These are phyloP conservation scores for Laterallus jamaicensis DNA, from an alignment of 2,113 vertebrate species.

Conservation along the genomic window DNA sequence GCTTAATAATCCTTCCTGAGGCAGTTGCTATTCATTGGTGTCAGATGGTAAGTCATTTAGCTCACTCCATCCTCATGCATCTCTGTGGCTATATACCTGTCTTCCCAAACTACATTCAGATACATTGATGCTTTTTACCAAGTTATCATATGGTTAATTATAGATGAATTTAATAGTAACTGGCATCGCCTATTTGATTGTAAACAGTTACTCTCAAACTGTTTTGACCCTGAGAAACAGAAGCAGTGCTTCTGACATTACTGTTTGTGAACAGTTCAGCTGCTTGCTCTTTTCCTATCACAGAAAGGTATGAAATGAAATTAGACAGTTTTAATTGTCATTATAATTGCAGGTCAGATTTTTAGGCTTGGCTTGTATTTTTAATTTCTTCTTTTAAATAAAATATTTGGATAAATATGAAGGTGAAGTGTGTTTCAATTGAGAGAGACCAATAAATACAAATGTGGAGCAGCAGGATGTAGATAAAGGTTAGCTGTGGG, in stretches of 20 bases:
- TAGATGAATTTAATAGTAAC: not conserved
- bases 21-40: not conserved
- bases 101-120: not conserved
- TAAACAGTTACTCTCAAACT: not conserved
- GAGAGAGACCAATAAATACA: not conserved
- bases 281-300: not conserved
- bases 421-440: not conserved
- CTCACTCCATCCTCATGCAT: not conserved
- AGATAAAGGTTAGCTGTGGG: not conserved
- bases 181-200: not conserved
- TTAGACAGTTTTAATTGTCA: not conserved
- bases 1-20: not conserved
- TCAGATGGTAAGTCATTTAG: constrained; percentile 67
- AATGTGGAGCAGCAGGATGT: not conserved
- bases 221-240: not conserved
- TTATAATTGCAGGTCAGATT: not conserved
- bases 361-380: not conserved
- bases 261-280: not conserved
- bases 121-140: not conserved
- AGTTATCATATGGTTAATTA: not conserved
- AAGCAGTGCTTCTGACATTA: not conserved
- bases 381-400: not conserved
- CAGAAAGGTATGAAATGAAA: not conserved
- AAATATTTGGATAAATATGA: not conserved
- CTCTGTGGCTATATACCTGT: not conserved